Percentiles rank a stretch among this genome's conserved stretches.
phyloP scores from a whole-genome alignment of 1,140 invertebrate genomes.

The Ceratina australensis region DNA sequence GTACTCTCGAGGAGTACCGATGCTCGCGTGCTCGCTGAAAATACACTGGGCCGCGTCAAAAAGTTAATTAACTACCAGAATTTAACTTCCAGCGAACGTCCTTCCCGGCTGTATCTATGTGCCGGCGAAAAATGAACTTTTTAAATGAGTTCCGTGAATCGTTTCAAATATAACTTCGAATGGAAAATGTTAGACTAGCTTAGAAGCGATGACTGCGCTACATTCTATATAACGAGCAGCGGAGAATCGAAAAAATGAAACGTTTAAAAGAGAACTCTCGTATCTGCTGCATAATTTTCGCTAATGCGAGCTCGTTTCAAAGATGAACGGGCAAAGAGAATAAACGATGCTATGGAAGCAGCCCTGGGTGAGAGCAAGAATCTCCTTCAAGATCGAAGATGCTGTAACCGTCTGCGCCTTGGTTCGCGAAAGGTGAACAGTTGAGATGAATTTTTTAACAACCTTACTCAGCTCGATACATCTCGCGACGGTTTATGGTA shows the following conservation, averaged over 20 bases:
- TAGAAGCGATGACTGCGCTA: too few species aligned
- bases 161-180: too few species aligned
- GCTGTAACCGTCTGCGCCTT: too few species aligned
- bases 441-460: too few species aligned
- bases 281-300: neutral
- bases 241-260: neutral
- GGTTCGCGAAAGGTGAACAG: too few species aligned
- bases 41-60: neutral
- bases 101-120: neutral
- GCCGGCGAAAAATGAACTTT: too few species aligned
- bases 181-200: too few species aligned
- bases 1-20: neutral
- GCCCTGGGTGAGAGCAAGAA: neutral
- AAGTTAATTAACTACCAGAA: slow-evolving; percentile 4
- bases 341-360: slow-evolving; percentile 1
- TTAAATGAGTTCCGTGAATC: too few species aligned
- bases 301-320: neutral
- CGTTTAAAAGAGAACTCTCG: neutral
- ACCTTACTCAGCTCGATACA: too few species aligned
- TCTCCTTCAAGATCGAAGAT: neutral
- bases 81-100: neutral
- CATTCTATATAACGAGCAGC: too few species aligned
- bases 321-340: neutral
- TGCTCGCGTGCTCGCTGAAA: neutral
- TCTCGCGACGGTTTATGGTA: neutral